Percentiles rank a stretch among this genome's conserved stretches.
Evolutionary conservation across 92 coral and sea anemone genomes (phyloP).

Genomic region (Porites lobata): DNA sequence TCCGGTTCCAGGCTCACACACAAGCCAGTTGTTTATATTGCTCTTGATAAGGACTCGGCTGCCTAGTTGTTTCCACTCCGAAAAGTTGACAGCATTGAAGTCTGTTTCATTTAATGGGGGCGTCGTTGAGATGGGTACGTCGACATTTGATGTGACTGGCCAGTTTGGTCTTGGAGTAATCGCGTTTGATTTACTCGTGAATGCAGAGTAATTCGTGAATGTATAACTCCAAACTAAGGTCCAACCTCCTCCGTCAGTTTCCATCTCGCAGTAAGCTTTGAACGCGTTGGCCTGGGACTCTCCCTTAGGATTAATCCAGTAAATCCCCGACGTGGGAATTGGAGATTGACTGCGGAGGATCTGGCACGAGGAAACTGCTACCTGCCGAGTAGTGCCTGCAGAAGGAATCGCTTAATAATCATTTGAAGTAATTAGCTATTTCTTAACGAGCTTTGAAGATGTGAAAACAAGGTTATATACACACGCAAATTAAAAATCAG

Average conservation of each 20-base stretch:
- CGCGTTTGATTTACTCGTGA: neutral
- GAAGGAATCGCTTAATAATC: neutral
- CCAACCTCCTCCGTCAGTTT: slow-evolving; percentile 47
- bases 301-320: slow-evolving; percentile 72
- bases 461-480: no score
- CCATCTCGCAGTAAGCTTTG: slow-evolving; percentile 68
- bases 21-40: slow-evolving; percentile 79
- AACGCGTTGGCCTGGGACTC: slow-evolving; percentile 47
- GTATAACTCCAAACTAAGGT: slow-evolving; percentile 42
- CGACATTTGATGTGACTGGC: neutral
- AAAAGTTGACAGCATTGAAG: slow-evolving; percentile 37
- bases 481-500: no score
- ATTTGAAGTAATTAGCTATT: no score
- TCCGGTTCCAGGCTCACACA: slow-evolving; percentile 65
- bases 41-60: slow-evolving; percentile 67
- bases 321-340: slow-evolving; percentile 44
- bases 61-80: slow-evolving; percentile 67
- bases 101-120: slow-evolving; percentile 58
- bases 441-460: no score
- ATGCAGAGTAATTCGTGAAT: neutral
- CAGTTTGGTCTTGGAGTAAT: slow-evolving; percentile 33
- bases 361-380: slow-evolving; percentile 46
- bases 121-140: slow-evolving; percentile 23
- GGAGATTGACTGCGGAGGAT: slow-evolving; percentile 19
- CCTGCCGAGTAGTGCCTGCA: neutral